phyloP scores from a whole-genome alignment of 1,140 invertebrate species.

The Apis mellifera region DNA sequence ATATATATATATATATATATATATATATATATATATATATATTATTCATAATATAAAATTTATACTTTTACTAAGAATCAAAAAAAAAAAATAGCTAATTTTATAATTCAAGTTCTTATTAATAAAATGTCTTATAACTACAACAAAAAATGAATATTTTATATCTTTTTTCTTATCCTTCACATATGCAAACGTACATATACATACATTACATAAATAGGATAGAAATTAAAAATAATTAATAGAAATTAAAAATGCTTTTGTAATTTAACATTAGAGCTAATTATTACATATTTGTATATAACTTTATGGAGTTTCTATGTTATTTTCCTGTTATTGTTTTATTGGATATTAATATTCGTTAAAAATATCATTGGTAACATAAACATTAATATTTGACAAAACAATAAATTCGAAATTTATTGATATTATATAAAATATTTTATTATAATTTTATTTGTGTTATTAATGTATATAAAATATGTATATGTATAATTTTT shows the following conservation, averaged over 20 bases:
- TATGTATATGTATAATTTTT: too few species aligned
- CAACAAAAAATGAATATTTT: not conserved
- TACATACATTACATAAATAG: slow-evolving; percentile 5
- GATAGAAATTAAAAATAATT: not conserved
- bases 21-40: not conserved
- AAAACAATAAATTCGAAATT: too few species aligned
- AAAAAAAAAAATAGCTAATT: not conserved
- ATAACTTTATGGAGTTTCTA: not conserved
- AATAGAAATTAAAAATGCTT: not conserved
- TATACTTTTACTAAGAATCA: too few species aligned
- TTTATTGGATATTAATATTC: not conserved
- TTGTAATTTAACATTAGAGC: not conserved
- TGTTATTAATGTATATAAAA: too few species aligned
- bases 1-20: not conserved
- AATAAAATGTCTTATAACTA: too few species aligned
- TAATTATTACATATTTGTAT: too few species aligned
- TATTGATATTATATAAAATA: too few species aligned
- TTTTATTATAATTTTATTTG: too few species aligned
- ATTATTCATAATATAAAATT: too few species aligned
- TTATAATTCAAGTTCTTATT: not conserved
- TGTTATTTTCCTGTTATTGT: not conserved
- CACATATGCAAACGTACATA: not conserved
- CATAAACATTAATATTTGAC: too few species aligned
- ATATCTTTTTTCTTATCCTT: not conserved
- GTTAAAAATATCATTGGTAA: too few species aligned